Conservation (phyloP, 35 echinoderm and acorn worm genomes). For the Hemicentrotus pulcherrimus region DNA sequence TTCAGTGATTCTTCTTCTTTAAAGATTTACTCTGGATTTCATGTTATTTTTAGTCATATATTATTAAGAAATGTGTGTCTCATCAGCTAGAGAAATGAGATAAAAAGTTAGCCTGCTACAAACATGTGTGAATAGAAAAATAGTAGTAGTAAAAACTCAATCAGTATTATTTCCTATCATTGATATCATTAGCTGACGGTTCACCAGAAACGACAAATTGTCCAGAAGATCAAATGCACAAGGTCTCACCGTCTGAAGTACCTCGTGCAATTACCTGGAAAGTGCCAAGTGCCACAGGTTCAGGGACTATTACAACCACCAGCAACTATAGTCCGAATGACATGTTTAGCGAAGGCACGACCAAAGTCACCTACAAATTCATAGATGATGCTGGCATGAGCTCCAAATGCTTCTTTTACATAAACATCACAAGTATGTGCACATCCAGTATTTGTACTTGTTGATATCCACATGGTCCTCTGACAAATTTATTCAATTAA, state of each 20-base stretch:
- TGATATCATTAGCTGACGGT: conserved; percentile 16
- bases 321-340: background rate
- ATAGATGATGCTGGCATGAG: background rate
- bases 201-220: background rate
- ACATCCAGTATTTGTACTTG: background rate
- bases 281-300: background rate
- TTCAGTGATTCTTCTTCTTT: no score
- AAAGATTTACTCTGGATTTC: no score
- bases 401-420: conserved; percentile 15
- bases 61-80: no score
- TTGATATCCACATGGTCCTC: no score
- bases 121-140: no score
- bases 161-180: background rate
- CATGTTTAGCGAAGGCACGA: background rate
- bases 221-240: background rate
- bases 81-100: no score
- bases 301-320: background rate
- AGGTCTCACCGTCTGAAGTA: background rate
- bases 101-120: no score
- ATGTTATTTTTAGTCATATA: no score
- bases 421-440: background rate
- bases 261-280: background rate
- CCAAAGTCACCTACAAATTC: conserved; percentile 29
- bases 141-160: no score
- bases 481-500: no score